Conservation (phyloP, 2,888 invertebrate species). For the Sabellastarte sp. region DNA sequence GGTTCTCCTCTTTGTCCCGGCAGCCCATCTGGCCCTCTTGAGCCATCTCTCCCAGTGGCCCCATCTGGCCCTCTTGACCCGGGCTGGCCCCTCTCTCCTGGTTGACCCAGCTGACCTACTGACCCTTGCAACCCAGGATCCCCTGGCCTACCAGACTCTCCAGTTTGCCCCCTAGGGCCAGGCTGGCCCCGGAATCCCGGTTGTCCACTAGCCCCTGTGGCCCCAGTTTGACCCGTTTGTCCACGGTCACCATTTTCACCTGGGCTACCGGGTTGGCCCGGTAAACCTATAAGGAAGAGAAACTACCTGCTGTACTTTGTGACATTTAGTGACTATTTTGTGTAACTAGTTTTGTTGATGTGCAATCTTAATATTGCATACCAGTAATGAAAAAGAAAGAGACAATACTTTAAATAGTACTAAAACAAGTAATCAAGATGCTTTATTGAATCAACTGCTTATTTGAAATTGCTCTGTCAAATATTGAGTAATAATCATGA, state of each 20-base stretch:
- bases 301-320: too few relatives aligned
- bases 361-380: too few relatives aligned
- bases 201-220: slow-evolving; percentile 11
- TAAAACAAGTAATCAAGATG: too few relatives aligned
- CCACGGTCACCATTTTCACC: slow-evolving; percentile 20
- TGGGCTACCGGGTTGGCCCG: slow-evolving; percentile 15
- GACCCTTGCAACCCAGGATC: slow-evolving; percentile 21
- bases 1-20: slow-evolving; percentile 1
- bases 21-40: slow-evolving; percentile 9
- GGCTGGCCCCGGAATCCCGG: slow-evolving; percentile 7
- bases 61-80: slow-evolving; percentile 3
- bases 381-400: too few relatives aligned
- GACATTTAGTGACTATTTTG: too few relatives aligned
- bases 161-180: slow-evolving; percentile 11
- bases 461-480: too few relatives aligned
- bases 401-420: too few relatives aligned
- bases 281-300: too few relatives aligned
- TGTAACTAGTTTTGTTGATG: too few relatives aligned
- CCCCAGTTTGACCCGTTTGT: slow-evolving; percentile 19
- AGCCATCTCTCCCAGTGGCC: slow-evolving; percentile 8
- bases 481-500: too few relatives aligned
- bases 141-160: slow-evolving; percentile 9
- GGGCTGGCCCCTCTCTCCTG: slow-evolving; percentile 1
- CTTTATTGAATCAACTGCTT: too few relatives aligned
- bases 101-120: slow-evolving; percentile 12